Base-by-base conservation (phyloP, 2,113 vertebrate genomes). In the Lipotes vexillifer region DNA sequence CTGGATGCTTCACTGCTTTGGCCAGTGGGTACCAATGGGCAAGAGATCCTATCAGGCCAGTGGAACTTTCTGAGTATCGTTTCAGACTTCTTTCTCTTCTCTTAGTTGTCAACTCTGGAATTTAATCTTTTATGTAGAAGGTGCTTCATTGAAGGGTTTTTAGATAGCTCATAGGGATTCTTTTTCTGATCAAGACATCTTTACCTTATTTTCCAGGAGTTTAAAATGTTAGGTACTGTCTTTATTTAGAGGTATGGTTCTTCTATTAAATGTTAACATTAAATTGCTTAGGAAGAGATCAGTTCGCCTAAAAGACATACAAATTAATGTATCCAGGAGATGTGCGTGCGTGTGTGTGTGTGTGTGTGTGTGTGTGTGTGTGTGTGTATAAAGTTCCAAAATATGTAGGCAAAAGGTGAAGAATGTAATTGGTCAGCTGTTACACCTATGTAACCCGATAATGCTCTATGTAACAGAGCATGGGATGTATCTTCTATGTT, bases 51-150 rank as follows among this genome's bases (percentile, higher is more conserved):
- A 66, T 87, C 93, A 81, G 89, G 65, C 31, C 41, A 81, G 33
- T 65, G 75, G 94, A 97, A 94, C 18, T 87, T 95, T 94, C 61
- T 9, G 2, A 78, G 83, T 90, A 52, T 88, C 55, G 75, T 82
- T 97, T 97, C 90, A 93, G 81, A 86, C 95, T 88, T 85, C 86
- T 80, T 87, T 88, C 33, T 88, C 38, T 87, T 68, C 49, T 96
- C 61, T 78, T 86, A 75, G 85, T 78, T 87, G 52, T 94, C 87
- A 72, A 36, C 5, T 88, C 87, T 25, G 36, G 77, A 91, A 71
- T 94, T 96, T 92, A 97, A 97, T 97, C 38, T 95, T 98, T 97
- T 87, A 94, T 92, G 49, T 61, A 80, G 80, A 94, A 92, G 65
- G 74, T 75, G 8, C 74, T 94, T 91, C 91, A 69, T 44, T 96